Conservation (phyloP, 2,888 invertebrate genomes). For the Aleiodes leptofemur region DNA sequence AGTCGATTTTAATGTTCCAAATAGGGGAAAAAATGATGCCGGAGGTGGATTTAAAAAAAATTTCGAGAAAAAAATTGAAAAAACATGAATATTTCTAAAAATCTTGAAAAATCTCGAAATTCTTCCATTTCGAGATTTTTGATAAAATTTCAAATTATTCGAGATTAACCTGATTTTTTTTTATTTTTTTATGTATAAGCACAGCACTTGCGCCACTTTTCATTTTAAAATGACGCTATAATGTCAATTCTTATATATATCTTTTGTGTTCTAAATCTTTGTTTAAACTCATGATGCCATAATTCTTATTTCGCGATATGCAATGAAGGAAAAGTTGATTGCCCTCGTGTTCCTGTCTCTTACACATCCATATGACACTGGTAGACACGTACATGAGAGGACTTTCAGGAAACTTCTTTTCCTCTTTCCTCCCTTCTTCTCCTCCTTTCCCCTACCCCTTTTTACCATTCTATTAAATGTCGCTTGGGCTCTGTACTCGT, state of each 20-base stretch:
- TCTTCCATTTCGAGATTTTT: too few relatives aligned
- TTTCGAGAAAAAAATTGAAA: too few relatives aligned
- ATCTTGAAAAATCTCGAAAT: too few relatives aligned
- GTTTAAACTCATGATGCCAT: background rate
- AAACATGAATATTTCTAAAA: too few relatives aligned
- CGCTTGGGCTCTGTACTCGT: constrained; percentile 41
- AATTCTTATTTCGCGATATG: background rate
- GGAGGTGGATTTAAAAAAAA: too few relatives aligned
- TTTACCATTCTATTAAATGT: constrained; percentile 50
- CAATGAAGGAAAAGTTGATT: constrained; percentile 47
- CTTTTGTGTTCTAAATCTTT: constrained; percentile 8
- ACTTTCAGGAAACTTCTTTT: constrained; percentile 53
- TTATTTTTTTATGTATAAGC: too few relatives aligned
- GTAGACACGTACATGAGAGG: constrained; percentile 41
- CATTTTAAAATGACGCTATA: too few relatives aligned
- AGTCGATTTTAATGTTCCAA: too few relatives aligned
- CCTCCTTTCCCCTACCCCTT: background rate
- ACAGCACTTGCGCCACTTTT: too few relatives aligned
- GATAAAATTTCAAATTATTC: too few relatives aligned
- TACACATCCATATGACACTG: constrained; percentile 49
- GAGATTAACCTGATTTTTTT: too few relatives aligned
- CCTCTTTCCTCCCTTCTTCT: background rate
- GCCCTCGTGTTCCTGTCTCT: constrained; percentile 48
- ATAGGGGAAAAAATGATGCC: too few relatives aligned
- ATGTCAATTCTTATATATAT: background rate